phyloP scores from a whole-genome alignment of 2,113 vertebrate species.

The Lophochroa leadbeateri region DNA sequence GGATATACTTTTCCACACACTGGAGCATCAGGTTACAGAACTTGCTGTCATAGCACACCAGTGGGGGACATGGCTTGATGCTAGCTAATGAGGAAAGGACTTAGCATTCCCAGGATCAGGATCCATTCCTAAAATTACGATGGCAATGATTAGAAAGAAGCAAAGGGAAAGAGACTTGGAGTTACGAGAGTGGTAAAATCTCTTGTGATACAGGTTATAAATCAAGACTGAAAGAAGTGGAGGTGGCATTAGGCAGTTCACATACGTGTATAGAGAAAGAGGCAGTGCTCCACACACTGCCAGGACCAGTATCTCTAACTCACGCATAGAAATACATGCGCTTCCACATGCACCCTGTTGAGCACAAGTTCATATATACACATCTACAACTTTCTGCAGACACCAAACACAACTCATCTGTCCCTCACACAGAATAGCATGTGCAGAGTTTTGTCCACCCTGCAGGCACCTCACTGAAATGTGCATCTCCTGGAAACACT shows the following conservation, averaged over 20 bases:
- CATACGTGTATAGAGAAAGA: not conserved
- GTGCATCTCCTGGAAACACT: not conserved
- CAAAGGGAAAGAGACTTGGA: not conserved
- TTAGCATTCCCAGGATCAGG: not conserved
- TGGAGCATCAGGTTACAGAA: not conserved
- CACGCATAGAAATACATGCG: not conserved
- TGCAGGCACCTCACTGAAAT: not conserved
- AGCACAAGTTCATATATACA: not conserved
- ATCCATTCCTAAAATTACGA: not conserved
- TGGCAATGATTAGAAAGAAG: not conserved
- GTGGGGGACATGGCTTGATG: not conserved
- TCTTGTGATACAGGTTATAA: not conserved
- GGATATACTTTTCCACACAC: not conserved
- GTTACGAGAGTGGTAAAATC: not conserved
- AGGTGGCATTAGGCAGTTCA: not conserved
- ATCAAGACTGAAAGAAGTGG: not conserved
- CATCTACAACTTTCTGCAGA: not conserved
- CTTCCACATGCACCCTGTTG: not conserved
- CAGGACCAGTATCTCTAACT: not conserved
- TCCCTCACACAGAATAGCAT: not conserved
- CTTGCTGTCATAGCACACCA: not conserved
- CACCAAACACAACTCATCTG: not conserved
- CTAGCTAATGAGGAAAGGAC: not conserved
- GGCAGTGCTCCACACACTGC: not conserved
- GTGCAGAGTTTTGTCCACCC: not conserved